phyloP scores from a whole-genome alignment of 30 jellyfish, hydroid and myxozoan species.

The Nemopilema nomurai region DNA sequence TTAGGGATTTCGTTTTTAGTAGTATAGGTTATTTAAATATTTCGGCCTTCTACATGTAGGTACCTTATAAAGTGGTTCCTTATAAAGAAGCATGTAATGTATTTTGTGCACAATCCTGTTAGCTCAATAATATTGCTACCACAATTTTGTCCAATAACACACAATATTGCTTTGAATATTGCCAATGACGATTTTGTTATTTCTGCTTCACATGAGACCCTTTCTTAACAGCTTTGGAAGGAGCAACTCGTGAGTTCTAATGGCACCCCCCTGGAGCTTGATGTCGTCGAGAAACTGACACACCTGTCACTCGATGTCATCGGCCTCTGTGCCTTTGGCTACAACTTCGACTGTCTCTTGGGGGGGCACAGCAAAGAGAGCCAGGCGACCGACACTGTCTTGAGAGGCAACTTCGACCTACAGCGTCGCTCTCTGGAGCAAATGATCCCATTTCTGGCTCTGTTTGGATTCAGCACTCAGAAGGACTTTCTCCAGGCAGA shows the following conservation, averaged over 20 bases:
- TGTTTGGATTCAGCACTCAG: constrained; percentile 6
- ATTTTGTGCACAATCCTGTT: too few species aligned
- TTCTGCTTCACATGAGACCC: too few species aligned
- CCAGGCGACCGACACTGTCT: constrained; percentile 53
- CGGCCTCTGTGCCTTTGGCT: constrained; percentile 72
- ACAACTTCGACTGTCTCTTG: constrained; percentile 47
- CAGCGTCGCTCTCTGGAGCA: constrained; percentile 37
- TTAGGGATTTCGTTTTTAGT: too few species aligned
- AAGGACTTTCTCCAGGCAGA: constrained; percentile 35
- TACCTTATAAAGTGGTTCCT: too few species aligned
- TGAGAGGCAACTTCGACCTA: constrained; percentile 41
- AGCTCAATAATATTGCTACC: too few species aligned
- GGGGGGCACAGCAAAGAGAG: constrained; percentile 66
- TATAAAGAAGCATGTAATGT: too few species aligned
- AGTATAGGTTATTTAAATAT: too few species aligned
- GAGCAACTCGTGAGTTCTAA: background rate
- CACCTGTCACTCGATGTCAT: constrained; percentile 56
- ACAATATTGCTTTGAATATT: too few species aligned
- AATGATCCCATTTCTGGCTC: constrained; percentile 19
- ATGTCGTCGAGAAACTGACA: constrained; percentile 53
- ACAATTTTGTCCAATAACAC: too few species aligned
- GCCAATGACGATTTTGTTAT: too few species aligned
- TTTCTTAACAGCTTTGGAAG: constrained; percentile 40
- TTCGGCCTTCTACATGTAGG: too few species aligned
- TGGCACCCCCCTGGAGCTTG: constrained; percentile 15